phyloP scores from a whole-genome alignment of 2,888 invertebrate genomes.

The Salpingus planirostris region DNA sequence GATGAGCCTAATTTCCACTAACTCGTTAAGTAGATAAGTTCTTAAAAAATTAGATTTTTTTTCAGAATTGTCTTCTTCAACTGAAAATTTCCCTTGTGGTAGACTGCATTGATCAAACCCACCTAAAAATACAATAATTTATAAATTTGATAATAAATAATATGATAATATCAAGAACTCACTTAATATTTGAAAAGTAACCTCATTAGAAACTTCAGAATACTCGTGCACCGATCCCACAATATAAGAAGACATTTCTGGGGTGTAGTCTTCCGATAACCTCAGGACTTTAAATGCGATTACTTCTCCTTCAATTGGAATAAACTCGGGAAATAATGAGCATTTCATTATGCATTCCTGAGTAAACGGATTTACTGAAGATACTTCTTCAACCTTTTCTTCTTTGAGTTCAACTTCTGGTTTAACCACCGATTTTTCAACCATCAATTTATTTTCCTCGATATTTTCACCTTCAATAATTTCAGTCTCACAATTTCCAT shows the following conservation, averaged over 20 bases:
- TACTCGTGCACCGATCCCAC: constrained; percentile 28
- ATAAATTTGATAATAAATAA: constrained; percentile 6
- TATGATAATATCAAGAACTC: constrained; percentile 4
- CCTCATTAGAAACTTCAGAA: constrained; percentile 14
- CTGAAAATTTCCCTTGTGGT: constrained; percentile 35
- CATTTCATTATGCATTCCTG: no score
- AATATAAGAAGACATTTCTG: constrained; percentile 36
- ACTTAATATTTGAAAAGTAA: constrained; percentile 26
- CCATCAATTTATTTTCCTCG: no score
- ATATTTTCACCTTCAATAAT: no score
- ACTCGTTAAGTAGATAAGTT: not conserved
- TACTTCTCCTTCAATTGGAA: no score
- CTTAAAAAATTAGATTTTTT: constrained; percentile 1
- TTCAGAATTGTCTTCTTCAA: constrained; percentile 29
- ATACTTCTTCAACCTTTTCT: no score
- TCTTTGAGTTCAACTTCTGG: no score
- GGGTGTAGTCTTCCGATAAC: constrained; percentile 37
- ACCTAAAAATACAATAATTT: constrained; percentile 23
- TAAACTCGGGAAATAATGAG: no score
- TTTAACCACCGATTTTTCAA: no score
- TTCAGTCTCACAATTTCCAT: no score
- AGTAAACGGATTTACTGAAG: no score
- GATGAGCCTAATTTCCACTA: not conserved
- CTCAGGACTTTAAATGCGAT: constrained; percentile 37
- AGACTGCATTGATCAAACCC: constrained; percentile 30